phyloP scores from a whole-genome alignment of 2,113 vertebrate genomes.

The Dipodomys merriami region DNA sequence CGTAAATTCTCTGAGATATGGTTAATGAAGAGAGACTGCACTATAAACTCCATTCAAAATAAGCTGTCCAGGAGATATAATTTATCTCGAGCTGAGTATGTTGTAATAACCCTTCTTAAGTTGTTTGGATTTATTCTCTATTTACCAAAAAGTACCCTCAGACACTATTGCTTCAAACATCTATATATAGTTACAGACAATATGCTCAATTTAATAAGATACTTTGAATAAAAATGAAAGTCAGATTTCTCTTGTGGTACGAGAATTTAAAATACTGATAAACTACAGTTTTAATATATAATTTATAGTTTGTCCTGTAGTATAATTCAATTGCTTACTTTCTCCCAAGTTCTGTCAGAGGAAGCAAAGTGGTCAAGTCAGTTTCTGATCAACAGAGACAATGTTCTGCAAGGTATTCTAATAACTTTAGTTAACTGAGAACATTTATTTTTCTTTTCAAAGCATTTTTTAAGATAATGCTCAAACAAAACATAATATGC shows the following conservation, averaged over 20 bases:
- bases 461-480: constrained; percentile 70
- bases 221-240: constrained; percentile 85
- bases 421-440: constrained; percentile 62
- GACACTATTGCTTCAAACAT: constrained; percentile 83
- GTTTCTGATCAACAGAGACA: constrained; percentile 68
- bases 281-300: constrained; percentile 79
- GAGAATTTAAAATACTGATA: constrained; percentile 83
- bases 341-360: constrained; percentile 57
- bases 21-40: constrained; percentile 89
- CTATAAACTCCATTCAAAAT: constrained; percentile 88
- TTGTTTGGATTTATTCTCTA: constrained; percentile 85
- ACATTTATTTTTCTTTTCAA: constrained; percentile 76
- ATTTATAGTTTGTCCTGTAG: constrained; percentile 69
- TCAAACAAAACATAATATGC: constrained; percentile 70
- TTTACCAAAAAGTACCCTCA: constrained; percentile 84
- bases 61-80: constrained; percentile 82
- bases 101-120: constrained; percentile 85
- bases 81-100: constrained; percentile 83
- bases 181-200: constrained; percentile 81
- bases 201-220: constrained; percentile 87
- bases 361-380: constrained; percentile 3
- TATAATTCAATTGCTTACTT: constrained; percentile 7
- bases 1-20: constrained; percentile 86
- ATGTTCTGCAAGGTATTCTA: constrained; percentile 58
- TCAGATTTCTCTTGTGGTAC: constrained; percentile 81